Percentiles rank a stretch among this genome's conserved stretches.
phyloP scores from a whole-genome alignment of 2,888 invertebrate genomes.

The Osedax fenrisi region DNA sequence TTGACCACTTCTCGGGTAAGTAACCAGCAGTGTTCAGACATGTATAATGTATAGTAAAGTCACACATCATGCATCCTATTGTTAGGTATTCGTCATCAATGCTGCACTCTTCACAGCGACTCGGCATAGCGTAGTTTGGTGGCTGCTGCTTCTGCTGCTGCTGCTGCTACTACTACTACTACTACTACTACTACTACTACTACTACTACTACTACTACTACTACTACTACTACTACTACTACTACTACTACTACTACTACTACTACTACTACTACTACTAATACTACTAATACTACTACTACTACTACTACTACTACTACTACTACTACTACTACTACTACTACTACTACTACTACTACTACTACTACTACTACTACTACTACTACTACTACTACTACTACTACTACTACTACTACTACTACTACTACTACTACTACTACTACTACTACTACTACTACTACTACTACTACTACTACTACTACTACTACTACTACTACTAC shows the following conservation, averaged over 20 bases:
- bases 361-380: slow-evolving; percentile 18
- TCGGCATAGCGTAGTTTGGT: too few relatives aligned
- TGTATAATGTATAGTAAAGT: too few relatives aligned
- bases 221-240: slow-evolving; percentile 13
- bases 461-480: slow-evolving; percentile 13
- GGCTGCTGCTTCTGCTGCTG: slow-evolving; percentile 1
- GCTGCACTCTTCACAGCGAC: too few relatives aligned
- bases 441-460: slow-evolving; percentile 16
- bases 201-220: slow-evolving; percentile 14
- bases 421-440: slow-evolving; percentile 8
- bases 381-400: slow-evolving; percentile 20
- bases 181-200: slow-evolving; percentile 14
- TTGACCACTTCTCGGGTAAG: too few relatives aligned
- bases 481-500: slow-evolving; percentile 19
- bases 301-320: slow-evolving; percentile 1
- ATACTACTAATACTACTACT: neutral
- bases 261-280: neutral
- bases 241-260: slow-evolving; percentile 14
- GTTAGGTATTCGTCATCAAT: too few relatives aligned
- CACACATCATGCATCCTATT: too few relatives aligned
- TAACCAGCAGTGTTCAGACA: too few relatives aligned
- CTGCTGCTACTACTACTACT: neutral
- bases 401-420: slow-evolving; percentile 18
- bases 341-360: slow-evolving; percentile 16
- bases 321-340: slow-evolving; percentile 13